Evolutionary conservation across 2,797 vertebrate species (phyloP), one percentile per base, ranked within the genome.

Genomic region (Parambassis ranga): DNA sequence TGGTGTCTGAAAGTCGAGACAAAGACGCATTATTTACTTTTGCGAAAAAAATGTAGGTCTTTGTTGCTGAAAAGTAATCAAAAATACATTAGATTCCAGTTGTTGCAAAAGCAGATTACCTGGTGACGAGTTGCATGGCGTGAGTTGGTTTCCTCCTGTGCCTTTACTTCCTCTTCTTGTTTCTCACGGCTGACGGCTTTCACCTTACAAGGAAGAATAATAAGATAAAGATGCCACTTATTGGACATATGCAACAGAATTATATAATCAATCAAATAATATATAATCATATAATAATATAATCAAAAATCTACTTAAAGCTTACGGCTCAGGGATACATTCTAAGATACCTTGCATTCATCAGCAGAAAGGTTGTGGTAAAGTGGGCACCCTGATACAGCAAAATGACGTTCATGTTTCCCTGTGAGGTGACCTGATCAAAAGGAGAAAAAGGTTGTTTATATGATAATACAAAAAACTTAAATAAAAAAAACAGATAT

Each of bases 301-400:
- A n/a, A n/a, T n/a, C n/a, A n/a, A n/a, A n/a, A n/a, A n/a, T n/a
- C n/a, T n/a, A n/a, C n/a, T n/a, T n/a, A n/a, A n/a, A n/a, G n/a
- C n/a, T n/a, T n/a, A n/a, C n/a, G n/a, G n/a, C n/a, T n/a, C n/a
- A n/a, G n/a, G n/a, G n/a, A n/a, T n/a, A n/a, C n/a, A 9, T 46
- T 27, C 27, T 30, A 46, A 30, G 13, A 50, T 81, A 98, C 98
- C 92, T 99, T 99, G 93, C 98, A 99, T 62, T 99, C 96, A 6
- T 98, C 98, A 24, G 96, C 97, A 31, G 97, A 99, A 2, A 99
- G 94, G 71, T 99, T 99, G 86, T 99, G 97, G 82, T 99, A 99
- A 0, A 99, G 93, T 0, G 98, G 98, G 50, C 97, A 99, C 2
- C 97, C 96, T 10, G 97, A 99, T 67, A 99, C 98, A 62, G 96